A percentile compares a stretch with the other conserved stretches of the same genome.
Evolutionary conservation across 2,888 invertebrate species (phyloP).

Genomic region (Lepidochitona cinerea): DNA sequence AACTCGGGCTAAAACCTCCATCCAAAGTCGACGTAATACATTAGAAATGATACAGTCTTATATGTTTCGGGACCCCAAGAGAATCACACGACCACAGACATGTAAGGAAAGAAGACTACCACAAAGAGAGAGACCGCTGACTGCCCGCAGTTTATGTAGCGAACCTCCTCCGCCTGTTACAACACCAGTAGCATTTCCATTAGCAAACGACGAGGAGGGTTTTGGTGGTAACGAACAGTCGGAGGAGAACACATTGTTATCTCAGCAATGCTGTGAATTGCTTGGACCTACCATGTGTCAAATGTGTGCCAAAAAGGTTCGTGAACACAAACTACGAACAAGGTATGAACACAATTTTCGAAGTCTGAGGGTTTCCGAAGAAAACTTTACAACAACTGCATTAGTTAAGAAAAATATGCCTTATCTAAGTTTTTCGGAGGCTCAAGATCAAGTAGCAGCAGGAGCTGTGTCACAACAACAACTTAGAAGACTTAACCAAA

Average conservation of each 20-base stretch:
- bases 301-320: conserved; percentile 47
- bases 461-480: conserved; percentile 44
- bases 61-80: background rate
- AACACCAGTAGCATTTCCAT: background rate
- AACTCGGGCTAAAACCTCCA: conserved; percentile 15
- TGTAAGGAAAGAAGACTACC: background rate
- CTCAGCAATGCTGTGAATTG: conserved; percentile 45
- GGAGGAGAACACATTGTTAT: background rate
- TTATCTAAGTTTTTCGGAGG: conserved; percentile 43
- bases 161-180: conserved; percentile 3
- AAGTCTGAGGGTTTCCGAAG: conserved; percentile 46
- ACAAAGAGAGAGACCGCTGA: background rate
- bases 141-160: background rate
- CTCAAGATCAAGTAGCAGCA: conserved; percentile 52
- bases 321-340: conserved; percentile 36
- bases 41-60: conserved; percentile 15
- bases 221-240: background rate
- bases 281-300: conserved; percentile 58
- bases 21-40: conserved; percentile 15
- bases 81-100: background rate
- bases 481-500: conserved; percentile 3
- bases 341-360: conserved; percentile 44
- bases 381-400: conserved; percentile 50
- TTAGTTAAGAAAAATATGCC: conserved; percentile 51
- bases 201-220: background rate